Conservation (phyloP, 2,113 vertebrate genomes). For the Budorcas taxicolor region DNA sequence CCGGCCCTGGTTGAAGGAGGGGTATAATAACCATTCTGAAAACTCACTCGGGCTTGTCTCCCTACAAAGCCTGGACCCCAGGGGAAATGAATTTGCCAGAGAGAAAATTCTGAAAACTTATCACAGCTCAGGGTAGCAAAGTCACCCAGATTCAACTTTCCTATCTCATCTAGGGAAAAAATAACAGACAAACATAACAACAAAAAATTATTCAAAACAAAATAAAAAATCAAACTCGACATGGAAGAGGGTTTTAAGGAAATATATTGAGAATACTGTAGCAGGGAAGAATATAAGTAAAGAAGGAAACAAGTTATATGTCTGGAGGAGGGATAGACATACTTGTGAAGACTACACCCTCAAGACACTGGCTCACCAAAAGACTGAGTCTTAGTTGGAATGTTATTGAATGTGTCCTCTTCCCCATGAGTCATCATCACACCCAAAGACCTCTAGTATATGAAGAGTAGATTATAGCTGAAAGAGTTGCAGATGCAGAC, state of each 20-base stretch:
- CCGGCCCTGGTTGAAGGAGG: not conserved
- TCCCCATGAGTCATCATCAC: not conserved
- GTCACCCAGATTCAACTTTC: not conserved
- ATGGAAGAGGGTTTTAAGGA: not conserved
- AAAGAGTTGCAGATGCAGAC: not conserved
- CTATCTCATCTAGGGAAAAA: not conserved
- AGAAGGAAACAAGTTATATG: not conserved
- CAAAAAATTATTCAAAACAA: not conserved
- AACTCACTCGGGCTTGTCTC: not conserved
- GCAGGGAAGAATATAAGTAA: not conserved
- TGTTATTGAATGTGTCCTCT: not conserved
- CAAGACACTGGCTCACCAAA: not conserved
- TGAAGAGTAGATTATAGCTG: not conserved
- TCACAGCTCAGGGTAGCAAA: not conserved
- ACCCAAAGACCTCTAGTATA: not conserved
- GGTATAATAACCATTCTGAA: not conserved
- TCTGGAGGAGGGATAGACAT: not conserved
- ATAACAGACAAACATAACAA: not conserved
- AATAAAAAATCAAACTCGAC: not conserved
- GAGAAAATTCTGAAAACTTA: not conserved
- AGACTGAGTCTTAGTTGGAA: not conserved
- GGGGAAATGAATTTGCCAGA: not conserved
- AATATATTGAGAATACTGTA: not conserved
- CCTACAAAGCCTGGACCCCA: not conserved
- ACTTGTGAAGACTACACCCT: not conserved